Evolutionary conservation across 2,113 vertebrate genomes (phyloP).

Genomic region (Natator depressus): DNA sequence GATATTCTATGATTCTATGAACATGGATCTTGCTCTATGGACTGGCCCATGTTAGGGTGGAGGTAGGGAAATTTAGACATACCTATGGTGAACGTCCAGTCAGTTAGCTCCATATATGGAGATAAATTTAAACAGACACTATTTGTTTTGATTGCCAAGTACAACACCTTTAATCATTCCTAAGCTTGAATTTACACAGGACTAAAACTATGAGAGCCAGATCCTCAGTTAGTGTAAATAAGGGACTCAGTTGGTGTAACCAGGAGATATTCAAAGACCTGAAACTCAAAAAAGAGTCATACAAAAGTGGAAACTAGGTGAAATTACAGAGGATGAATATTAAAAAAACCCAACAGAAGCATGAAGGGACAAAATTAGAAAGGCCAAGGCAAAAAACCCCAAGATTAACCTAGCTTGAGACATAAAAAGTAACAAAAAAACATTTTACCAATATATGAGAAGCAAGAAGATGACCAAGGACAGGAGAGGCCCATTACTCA

Average conservation of each 20-base stretch:
- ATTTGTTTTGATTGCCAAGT: neutral
- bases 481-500: neutral
- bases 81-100: neutral
- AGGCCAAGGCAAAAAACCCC: neutral
- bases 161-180: neutral
- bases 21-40: neutral
- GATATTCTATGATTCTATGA: no score
- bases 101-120: neutral
- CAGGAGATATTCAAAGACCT: neutral
- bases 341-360: neutral
- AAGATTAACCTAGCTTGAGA: neutral
- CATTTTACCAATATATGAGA: no score
- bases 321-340: neutral
- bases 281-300: neutral
- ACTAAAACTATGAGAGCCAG: neutral
- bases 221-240: neutral
- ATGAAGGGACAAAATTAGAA: neutral
- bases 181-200: neutral
- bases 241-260: no score
- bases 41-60: neutral
- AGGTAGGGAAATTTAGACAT: neutral
- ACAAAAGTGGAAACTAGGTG: neutral
- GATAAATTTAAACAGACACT: neutral
- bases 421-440: neutral
- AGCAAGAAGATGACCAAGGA: no score